These are phyloP conservation scores for Eulacestoma nigropectus DNA, from an alignment of 2,113 vertebrate species.

Conservation along the genomic window DNA sequence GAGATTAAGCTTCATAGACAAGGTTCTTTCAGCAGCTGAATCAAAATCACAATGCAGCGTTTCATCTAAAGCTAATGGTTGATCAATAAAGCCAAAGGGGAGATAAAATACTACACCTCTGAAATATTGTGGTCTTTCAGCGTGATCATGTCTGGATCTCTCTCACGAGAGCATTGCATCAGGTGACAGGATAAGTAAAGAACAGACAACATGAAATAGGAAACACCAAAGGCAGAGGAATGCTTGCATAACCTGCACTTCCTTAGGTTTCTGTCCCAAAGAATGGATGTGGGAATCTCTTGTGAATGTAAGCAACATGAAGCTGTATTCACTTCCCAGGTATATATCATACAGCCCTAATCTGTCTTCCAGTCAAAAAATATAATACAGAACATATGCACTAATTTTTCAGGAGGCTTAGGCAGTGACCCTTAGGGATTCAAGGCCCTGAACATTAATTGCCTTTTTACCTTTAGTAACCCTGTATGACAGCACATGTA, in stretches of 20 bases:
- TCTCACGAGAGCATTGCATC: neutral
- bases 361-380: neutral
- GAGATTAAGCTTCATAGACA: neutral
- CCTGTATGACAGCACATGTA: neutral
- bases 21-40: neutral
- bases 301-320: neutral
- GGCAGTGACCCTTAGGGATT: neutral
- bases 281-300: neutral
- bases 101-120: neutral
- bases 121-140: neutral
- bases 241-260: neutral
- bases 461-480: neutral
- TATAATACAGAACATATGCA: neutral
- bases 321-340: neutral
- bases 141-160: neutral
- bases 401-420: neutral
- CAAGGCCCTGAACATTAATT: neutral
- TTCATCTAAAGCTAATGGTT: neutral
- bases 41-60: neutral
- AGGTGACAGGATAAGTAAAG: neutral
- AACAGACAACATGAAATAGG: neutral
- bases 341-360: accelerated
- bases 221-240: neutral
- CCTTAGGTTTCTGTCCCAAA: neutral
- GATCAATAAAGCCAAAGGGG: neutral